phyloP scores from a whole-genome alignment of 1,140 invertebrate genomes.

The Bombus waltoni region DNA sequence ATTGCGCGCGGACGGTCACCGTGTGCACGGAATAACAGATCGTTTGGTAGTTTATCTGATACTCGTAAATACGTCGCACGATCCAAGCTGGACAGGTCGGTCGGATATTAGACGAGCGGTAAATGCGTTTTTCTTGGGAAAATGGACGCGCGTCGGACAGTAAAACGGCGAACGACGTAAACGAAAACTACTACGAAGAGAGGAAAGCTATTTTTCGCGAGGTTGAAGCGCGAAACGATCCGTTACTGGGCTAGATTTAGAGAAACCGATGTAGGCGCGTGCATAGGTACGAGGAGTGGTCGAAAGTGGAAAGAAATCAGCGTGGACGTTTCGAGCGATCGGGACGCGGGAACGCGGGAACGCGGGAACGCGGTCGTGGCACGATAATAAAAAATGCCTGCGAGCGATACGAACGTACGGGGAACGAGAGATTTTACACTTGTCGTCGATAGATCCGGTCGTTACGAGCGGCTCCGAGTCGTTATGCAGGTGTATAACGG shows the following conservation, averaged over 20 bases:
- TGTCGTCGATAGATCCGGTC: conserved; percentile 2
- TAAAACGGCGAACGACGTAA: not conserved
- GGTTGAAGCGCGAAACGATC: no score
- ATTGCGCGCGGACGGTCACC: not conserved
- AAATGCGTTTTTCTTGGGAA: not conserved
- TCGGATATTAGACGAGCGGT: conserved; percentile 5
- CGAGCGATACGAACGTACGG: not conserved
- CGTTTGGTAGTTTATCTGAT: conserved; percentile 6
- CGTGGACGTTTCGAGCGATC: not conserved
- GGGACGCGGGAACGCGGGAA: not conserved
- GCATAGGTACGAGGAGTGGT: not conserved
- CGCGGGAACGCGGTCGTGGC: not conserved
- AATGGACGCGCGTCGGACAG: not conserved
- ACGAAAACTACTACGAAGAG: not conserved
- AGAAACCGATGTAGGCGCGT: not conserved
- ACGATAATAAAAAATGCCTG: conserved; percentile 4
- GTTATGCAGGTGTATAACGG: conserved; percentile 45
- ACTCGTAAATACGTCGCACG: conserved; percentile 15
- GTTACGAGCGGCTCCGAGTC: conserved; percentile 22
- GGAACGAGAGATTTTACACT: conserved; percentile 29
- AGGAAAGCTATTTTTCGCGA: not conserved
- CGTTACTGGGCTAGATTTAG: not conserved
- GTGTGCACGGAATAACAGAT: conserved; percentile 51
- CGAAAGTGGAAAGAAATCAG: not conserved
- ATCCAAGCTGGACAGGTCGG: not conserved